phyloP scores from a whole-genome alignment of 2,113 vertebrate genomes.

The Anthoscopus minutus region DNA sequence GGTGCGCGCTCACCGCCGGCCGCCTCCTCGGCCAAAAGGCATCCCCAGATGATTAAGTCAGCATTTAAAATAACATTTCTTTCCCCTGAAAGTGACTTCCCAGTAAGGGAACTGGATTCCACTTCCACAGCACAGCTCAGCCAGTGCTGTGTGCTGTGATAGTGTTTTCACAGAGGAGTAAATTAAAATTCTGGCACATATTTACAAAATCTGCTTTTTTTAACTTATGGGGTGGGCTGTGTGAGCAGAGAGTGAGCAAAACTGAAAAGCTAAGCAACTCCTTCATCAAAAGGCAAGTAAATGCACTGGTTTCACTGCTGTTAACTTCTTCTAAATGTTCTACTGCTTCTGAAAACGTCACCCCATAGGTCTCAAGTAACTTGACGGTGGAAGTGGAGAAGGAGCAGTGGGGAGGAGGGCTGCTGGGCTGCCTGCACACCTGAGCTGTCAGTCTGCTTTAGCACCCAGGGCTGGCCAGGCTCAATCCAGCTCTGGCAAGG shows the following conservation, averaged over 20 bases:
- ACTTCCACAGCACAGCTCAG: neutral
- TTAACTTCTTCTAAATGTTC: neutral
- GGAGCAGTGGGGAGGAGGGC: neutral
- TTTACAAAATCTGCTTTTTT: neutral
- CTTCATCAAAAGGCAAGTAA: neutral
- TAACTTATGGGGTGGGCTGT: neutral
- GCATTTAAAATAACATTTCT: neutral
- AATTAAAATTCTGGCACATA: neutral
- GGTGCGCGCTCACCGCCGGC: neutral
- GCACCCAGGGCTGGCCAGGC: neutral
- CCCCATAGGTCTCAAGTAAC: neutral
- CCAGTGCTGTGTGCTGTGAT: neutral
- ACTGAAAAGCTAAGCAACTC: neutral
- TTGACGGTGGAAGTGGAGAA: neutral
- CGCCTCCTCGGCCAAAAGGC: neutral
- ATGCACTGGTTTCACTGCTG: neutral
- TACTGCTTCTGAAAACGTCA: neutral
- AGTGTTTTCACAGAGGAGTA: neutral
- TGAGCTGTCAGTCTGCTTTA: neutral
- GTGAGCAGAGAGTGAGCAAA: neutral
- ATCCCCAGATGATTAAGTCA: neutral
- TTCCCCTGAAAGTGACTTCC: neutral
- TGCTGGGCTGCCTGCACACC: no score
- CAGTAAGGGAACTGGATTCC: neutral
- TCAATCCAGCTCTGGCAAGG: neutral